Evolutionary conservation across 2,888 invertebrate genomes (phyloP), one percentile per base, ranked within the genome.

Genomic region (Phyllotreta cruciferae): DNA sequence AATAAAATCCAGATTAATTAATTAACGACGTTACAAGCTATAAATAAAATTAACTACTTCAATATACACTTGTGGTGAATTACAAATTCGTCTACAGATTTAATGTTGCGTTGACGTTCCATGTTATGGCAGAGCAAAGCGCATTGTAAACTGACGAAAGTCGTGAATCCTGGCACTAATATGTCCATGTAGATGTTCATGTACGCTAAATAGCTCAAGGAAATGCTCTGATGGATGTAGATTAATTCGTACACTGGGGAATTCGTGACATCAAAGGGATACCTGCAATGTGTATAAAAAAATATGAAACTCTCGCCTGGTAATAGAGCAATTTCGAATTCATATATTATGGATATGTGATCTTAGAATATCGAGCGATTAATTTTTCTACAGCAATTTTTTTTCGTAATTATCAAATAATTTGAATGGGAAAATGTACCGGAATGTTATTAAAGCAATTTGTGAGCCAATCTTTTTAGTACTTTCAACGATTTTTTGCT

Each of bases 101-200:
- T 13, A 4, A 39, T 13, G 9, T 10, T 52, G 1, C 55, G 24
- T 6, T 67, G 10, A n/a, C 56, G 54, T 8, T 13, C 49, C 37
- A 72, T 41, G 35, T 65, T 62, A 5, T 66, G 45, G 39, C 67
- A 66, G 8, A 72, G 50, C 4, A 72, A 24, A 45, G 66, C 68
- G 37, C 70, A 71, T 24, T 72, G 70, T 35, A 67, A 45, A 3
- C 69, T 65, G 50, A 67, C 53, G 34, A 69, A 69, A 7, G 64
- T 68, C 7, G 63, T 56, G 41, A 69, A 65, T 3, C 58, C 69
- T 6, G 64, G 61, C 10, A 67, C 47, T 9, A 70, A 44, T 35
- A 63, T 57, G 41, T 72, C 69, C 0, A 54, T 49, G 13, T 63
- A 68, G 6, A 64, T 56, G 45, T 67, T 68, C n/a, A 58, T 53